Base-by-base conservation (phyloP, 2,797 vertebrate genomes). In the Thaleichthys pacificus region DNA sequence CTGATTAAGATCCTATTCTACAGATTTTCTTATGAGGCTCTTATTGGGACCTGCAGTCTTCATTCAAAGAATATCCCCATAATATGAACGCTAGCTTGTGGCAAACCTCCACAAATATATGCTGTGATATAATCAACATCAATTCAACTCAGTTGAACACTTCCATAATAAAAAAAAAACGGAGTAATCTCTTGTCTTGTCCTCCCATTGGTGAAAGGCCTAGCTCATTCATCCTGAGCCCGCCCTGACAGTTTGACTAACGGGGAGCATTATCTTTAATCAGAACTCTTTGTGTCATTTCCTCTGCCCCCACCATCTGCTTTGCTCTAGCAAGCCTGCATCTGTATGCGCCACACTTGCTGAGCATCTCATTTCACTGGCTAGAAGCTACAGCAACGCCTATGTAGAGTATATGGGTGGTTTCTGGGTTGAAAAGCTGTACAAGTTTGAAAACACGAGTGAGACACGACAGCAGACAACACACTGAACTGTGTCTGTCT, bases 221-320 rank as follows among this genome's bases (percentile, higher is more conserved):
- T 30, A 75, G 82, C 79, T 85, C 82, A 86, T 91, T 91, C 85
- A 90, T 80, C 69, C 47, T 70, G 77, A 84, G 80, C 74, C 82
- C 64, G 58, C 68, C 76, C 85, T 66, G 82, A 86, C 73, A 82
- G 73, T 86, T 82, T 85, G 85, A 93, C 85, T 86, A 89, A 89
- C 85, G 81, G 87, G 82, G 79, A 76, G 74, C 86, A 85, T 90
- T 91, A 87, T 89, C 84, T 89, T 88, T 85, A 92, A 93, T 93
- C 91, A 92, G 82, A 91, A 88, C 66, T 87, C 89, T 91, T 93
- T 93, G 90, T 92, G 86, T 79, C 68, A 79, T 88, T 90, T 91
- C 91, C 85, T 87, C 83, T 71, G 85, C 82, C 73, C 68, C 74
- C 75, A 68, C 72, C 89, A 91, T 91, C 91, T 91, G 90, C 80